Evolutionary conservation across 2,888 invertebrate genomes (phyloP).

Genomic region (Torymus auratus): DNA sequence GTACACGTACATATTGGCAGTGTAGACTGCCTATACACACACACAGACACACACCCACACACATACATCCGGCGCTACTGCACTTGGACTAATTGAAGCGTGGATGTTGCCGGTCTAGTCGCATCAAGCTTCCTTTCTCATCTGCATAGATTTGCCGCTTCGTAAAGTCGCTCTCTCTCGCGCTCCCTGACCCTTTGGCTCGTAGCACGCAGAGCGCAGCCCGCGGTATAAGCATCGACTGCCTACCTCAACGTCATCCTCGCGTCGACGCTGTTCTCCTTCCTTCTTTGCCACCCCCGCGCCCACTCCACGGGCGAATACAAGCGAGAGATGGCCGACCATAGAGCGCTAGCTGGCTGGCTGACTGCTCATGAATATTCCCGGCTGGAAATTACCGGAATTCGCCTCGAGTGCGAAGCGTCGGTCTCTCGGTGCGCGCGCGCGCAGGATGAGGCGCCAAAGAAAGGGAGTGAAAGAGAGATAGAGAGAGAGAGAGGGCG

Average conservation of each 20-base stretch:
- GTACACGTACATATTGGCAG: not conserved
- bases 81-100: slow-evolving; percentile 73
- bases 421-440: slow-evolving; percentile 4
- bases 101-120: slow-evolving; percentile 66
- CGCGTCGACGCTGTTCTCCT: not conserved
- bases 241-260: slow-evolving; percentile 23
- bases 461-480: not conserved
- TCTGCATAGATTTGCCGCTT: slow-evolving; percentile 73
- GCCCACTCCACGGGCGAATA: slow-evolving; percentile 29
- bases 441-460: not conserved
- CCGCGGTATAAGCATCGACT: slow-evolving; percentile 17
- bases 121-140: slow-evolving; percentile 63
- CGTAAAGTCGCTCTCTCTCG: slow-evolving; percentile 64
- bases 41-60: not conserved
- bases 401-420: slow-evolving; percentile 67
- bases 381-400: slow-evolving; percentile 70
- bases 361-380: slow-evolving; percentile 73
- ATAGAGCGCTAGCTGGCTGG: slow-evolving; percentile 48
- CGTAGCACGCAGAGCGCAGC: not conserved
- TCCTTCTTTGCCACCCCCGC: slow-evolving; percentile 60
- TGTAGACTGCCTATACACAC: not conserved
- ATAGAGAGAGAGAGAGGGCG: not conserved
- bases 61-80: slow-evolving; percentile 51
- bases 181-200: slow-evolving; percentile 45
- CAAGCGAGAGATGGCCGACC: not conserved